Base-by-base conservation (phyloP, 1,140 invertebrate genomes). In the Cydia amplana region DNA sequence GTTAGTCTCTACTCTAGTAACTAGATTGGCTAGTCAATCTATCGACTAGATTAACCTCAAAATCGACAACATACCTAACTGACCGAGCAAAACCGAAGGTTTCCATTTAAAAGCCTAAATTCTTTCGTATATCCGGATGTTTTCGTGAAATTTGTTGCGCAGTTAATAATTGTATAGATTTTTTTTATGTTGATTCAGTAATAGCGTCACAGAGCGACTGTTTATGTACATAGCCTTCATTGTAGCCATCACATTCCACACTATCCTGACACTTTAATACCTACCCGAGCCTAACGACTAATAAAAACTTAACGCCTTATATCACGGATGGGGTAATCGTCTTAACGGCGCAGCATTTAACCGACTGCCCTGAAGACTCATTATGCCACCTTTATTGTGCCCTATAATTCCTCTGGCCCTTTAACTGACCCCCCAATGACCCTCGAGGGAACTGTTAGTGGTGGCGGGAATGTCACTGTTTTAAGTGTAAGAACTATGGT, bases 361-460 rank as follows among this genome's bases (percentile, higher is more conserved):
- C 80, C 79, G 83, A 85, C 80, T 80, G 82, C 78, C 74, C 87
- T 87, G 77, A 79, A 85, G 90, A 87, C 85, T 88, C 85, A 91
- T 91, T 91, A 91, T 75, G 78, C 77, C 82, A 88, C 87, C 85
- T 91, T 90, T 90, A 90, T 84, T 80, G 78, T 85, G 77, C 79
- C 76, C 79, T 78, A 82, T 88, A 90, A 89, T 89, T 86, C 87
- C 81, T 77, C 75, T 77, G 73, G 83, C 85, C 86, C 87, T 87
- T 85, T 85, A 91, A 91, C 89, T 91, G 90, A 90, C 90, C 89
- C 87, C 83, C 82, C 80, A 89, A 90, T 78, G 81, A 86, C 85
- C 83, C 88, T 80, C 89, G 16, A 25, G 89, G 84, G 89, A 85
- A 78, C 84, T 83, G 78, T 89, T 90, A 87, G 16, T 55, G 51